Conservation (phyloP, 2,797 vertebrate genomes). For the Poeciliopsis paucimaculata region DNA sequence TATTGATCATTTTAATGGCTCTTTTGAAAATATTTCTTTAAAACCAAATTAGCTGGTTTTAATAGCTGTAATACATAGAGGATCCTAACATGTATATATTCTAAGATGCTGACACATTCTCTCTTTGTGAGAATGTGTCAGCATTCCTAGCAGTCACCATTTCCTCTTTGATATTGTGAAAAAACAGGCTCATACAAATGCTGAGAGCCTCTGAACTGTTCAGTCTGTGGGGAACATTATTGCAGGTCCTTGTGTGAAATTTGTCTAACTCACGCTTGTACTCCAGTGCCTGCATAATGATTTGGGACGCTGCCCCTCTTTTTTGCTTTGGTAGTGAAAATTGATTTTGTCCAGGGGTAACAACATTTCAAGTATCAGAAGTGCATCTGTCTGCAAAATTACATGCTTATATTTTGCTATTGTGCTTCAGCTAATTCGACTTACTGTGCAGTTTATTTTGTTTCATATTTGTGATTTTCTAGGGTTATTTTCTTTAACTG, state of each 20-base stretch:
- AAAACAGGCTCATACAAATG: not conserved
- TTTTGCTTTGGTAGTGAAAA: not conserved
- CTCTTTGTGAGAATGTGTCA: constrained; percentile 4
- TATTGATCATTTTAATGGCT: not conserved
- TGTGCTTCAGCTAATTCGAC: not conserved
- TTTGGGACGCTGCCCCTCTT: not conserved
- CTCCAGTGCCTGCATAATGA: not conserved
- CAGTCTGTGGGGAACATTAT: not conserved
- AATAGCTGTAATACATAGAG: too few species aligned
- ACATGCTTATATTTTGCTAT: not conserved
- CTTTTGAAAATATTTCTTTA: not conserved
- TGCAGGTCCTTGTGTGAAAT: constrained; percentile 3
- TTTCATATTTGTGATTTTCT: not conserved
- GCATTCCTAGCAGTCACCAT: not conserved
- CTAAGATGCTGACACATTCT: too few species aligned
- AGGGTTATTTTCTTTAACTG: not conserved
- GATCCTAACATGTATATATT: not conserved
- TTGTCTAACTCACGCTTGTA: not conserved
- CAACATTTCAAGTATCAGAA: not conserved
- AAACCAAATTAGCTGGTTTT: not conserved
- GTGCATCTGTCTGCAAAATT: not conserved
- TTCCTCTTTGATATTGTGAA: constrained; percentile 1
- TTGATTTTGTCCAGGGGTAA: not conserved
- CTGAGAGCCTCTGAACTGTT: not conserved
- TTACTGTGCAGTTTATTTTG: not conserved